Evolutionary conservation across 1,140 invertebrate genomes (phyloP).

Genomic region (Zophobas morio): DNA sequence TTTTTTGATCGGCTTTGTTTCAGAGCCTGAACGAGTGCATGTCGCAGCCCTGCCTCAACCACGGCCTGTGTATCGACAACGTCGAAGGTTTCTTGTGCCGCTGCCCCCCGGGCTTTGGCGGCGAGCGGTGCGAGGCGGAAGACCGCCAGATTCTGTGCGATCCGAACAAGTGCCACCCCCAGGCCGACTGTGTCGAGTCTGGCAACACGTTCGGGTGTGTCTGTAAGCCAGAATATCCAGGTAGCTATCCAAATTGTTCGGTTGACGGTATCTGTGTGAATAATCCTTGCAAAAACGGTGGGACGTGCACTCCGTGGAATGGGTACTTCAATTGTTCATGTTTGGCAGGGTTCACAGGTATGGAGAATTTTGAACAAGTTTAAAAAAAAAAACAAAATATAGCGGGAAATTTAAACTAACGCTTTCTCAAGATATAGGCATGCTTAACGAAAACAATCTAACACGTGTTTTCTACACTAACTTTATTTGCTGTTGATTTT

Average conservation of each 20-base stretch:
- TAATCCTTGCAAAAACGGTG: conserved; percentile 76
- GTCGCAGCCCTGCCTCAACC: conserved; percentile 78
- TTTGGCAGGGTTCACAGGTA: conserved; percentile 78
- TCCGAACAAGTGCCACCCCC: conserved; percentile 69
- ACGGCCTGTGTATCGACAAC: conserved; percentile 76
- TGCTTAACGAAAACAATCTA: too few species aligned
- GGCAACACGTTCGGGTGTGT: conserved; percentile 73
- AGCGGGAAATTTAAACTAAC: not conserved
- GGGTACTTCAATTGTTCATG: conserved; percentile 81
- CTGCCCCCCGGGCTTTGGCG: conserved; percentile 74
- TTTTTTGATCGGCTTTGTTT: too few species aligned
- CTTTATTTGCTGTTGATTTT: too few species aligned
- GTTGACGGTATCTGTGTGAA: conserved; percentile 75
- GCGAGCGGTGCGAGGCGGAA: conserved; percentile 73
- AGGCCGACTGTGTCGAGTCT: conserved; percentile 72
- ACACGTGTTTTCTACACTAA: too few species aligned
- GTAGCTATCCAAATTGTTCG: conserved; percentile 74
- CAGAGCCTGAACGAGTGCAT: conserved; percentile 76
- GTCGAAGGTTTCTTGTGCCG: conserved; percentile 70
- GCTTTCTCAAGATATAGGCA: too few species aligned
- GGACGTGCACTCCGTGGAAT: conserved; percentile 70
- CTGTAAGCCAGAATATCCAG: conserved; percentile 80
- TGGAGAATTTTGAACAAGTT: conserved; percentile 22
- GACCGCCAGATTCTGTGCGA: conserved; percentile 67
- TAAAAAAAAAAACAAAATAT: not conserved